These are phyloP conservation scores for Eupithecia pulchellata DNA, from an alignment of 2,888 invertebrate species.

Conservation along the genomic window DNA sequence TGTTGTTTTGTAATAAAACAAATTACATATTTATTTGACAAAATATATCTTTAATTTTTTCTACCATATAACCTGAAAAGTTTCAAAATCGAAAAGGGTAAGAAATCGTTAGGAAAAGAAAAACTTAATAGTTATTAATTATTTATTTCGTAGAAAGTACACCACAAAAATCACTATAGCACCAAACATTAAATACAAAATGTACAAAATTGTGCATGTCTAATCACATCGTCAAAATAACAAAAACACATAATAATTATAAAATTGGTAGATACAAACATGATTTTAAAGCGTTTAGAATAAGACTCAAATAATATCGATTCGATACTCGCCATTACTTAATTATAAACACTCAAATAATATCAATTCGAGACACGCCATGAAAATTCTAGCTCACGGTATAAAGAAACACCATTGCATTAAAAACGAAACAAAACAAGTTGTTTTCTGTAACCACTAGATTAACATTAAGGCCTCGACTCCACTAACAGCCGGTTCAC, in stretches of 20 bases:
- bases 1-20: conserved; percentile 55
- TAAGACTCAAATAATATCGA: neutral
- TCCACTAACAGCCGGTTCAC: too few relatives aligned
- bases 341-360: neutral
- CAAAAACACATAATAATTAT: neutral
- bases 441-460: neutral
- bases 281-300: neutral
- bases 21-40: conserved; percentile 53
- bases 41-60: conserved; percentile 33
- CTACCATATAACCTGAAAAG: neutral
- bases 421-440: neutral
- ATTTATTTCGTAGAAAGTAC: conserved; percentile 71
- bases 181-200: conserved; percentile 84
- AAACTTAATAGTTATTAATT: conserved; percentile 27
- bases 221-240: conserved; percentile 20
- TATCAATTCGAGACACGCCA: neutral
- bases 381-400: neutral
- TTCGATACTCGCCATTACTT: neutral
- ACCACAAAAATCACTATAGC: conserved; percentile 81
- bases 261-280: neutral
- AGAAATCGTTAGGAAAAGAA: neutral
- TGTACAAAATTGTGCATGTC: conserved; percentile 83
- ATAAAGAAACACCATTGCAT: neutral
- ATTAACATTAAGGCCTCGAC: too few relatives aligned
- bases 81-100: neutral